Base-by-base conservation (phyloP, 2,797 vertebrate genomes). In the Pogoniulus pusillus region DNA sequence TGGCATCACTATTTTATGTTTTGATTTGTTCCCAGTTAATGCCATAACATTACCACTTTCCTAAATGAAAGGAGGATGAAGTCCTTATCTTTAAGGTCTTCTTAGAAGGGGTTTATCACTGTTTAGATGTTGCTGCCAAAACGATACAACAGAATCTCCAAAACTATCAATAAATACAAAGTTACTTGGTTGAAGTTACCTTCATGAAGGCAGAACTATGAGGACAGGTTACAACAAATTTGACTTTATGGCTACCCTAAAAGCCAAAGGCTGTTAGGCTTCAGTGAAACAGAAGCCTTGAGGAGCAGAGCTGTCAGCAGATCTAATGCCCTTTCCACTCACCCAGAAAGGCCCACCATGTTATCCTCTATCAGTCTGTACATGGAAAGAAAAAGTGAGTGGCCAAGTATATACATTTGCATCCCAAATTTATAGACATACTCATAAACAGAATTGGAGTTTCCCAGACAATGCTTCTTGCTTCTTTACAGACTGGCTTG, bases 31-130 rank as follows among this genome's bases (percentile, higher is more conserved):
- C 55, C 55, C 29, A 72, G 54, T 43, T 58, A 80, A 60, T 66
- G 51, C 75, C 32, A 4, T 73, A 85, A 70, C 43, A 34, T 35
- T 41, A 51, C 64, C 72, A 71, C 68, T 78, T 87, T 86, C 54
- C 82, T 82, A 66, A 82, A 75, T 20, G 26, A 75, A 68, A 88
- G 72, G 18, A 79, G 39, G 73, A 74, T 88, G 49, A 63, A 92
- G 60, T 75, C 49, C 68, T 82, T 87, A 90, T 57, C 76, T 66
- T 16, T 62, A 87, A 71, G 63, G 63, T 87, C 34, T 43, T 85
- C 71, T 87, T 24, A 70, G 30, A 41, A 78, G 18, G 37, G 60
- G 55, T 82, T 87, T 59, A 49, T 53, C 19, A 23, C 24, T 43
- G 14, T 49, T 85, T n/a, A 26, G 14, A 78, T 37, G 23, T 35